Conservation (phyloP, 2,888 invertebrate species). For the Nomada fabriciana region DNA sequence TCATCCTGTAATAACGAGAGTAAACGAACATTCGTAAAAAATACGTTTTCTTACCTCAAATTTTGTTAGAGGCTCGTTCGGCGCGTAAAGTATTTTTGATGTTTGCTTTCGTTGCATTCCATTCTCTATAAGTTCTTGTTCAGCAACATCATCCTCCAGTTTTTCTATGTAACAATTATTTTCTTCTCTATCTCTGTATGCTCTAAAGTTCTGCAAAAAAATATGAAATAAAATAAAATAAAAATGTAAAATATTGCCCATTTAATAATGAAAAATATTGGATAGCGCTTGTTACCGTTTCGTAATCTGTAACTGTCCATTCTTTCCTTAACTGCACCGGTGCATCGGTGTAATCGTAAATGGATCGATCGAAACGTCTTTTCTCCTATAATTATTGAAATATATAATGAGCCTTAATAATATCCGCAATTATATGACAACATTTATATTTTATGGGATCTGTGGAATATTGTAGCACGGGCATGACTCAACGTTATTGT, state of each 20-base stretch:
- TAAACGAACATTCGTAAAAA: not conserved
- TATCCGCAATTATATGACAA: not conserved
- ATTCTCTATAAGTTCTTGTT: slow-evolving; percentile 26
- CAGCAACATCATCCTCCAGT: slow-evolving; percentile 62
- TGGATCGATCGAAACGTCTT: slow-evolving; percentile 76
- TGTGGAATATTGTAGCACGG: not conserved
- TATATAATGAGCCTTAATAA: not conserved
- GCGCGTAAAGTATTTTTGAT: slow-evolving; percentile 76
- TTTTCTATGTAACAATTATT: slow-evolving; percentile 84
- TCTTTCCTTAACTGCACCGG: slow-evolving; percentile 52
- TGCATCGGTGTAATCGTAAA: slow-evolving; percentile 48
- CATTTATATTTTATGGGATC: not conserved
- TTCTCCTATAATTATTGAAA: slow-evolving; percentile 70
- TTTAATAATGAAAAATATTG: not conserved
- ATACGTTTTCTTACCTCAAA: slow-evolving; percentile 80
- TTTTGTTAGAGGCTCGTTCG: slow-evolving; percentile 81
- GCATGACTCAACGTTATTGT: not conserved
- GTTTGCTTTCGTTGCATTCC: slow-evolving; percentile 45
- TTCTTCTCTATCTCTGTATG: slow-evolving; percentile 83
- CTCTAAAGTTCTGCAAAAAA: slow-evolving; percentile 82
- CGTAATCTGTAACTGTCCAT: slow-evolving; percentile 75
- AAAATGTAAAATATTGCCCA: not conserved
- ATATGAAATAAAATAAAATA: not conserved
- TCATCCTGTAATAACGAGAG: not conserved
- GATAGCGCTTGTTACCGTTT: slow-evolving; percentile 74